Evolutionary conservation across 1,140 invertebrate genomes (phyloP), one percentile per base, ranked within the genome.

Genomic region (Metaphire vulgaris): DNA sequence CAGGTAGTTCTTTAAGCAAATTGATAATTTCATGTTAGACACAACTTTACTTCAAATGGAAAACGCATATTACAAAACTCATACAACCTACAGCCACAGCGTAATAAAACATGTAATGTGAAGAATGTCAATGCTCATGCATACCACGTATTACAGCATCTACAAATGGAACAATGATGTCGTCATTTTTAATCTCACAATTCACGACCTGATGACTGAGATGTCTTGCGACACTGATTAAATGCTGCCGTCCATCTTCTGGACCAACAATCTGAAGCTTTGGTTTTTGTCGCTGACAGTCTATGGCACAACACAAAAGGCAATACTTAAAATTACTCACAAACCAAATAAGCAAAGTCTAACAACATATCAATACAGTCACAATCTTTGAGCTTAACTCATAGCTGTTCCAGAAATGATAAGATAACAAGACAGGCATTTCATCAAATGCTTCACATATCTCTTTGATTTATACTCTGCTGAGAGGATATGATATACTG

Each of bases 131-230:
- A 6, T 56, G 6, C 41, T 12, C 41, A 56, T 6, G 26, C 32
- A 33, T 34, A 72, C 70, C 70, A 33, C 33, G 70, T n/a, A 72
- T 16, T 32, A 72, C 1, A 14, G 70, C 31, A 32, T 72, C 70
- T 6, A 72, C 70, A 33, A 33, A 34, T 33, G 32, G 32, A 0
- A 34, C 32, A 72, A 29, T 72, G 70, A 72, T 72, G 31, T 29
- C 70, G 12, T 72, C 70, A 72, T 28, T 33, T 72, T n/a, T 72
- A 32, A 26, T 32, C 1, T 31, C 32, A 72, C 30, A 14, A n/a
- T 2, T 72, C 29, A 33, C 26, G 1, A 72, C 32, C 30, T 72
- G 30, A 34, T 12, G 70, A 33, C 32, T 72, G 28, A 72, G 28
- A 32, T 72, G 28, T 26, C 33, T 72, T 6, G 70, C 32, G 41